These are phyloP conservation scores for Pantherophis vulpinus DNA, from an alignment of 2,797 vertebrate species.

Conservation along the genomic window DNA sequence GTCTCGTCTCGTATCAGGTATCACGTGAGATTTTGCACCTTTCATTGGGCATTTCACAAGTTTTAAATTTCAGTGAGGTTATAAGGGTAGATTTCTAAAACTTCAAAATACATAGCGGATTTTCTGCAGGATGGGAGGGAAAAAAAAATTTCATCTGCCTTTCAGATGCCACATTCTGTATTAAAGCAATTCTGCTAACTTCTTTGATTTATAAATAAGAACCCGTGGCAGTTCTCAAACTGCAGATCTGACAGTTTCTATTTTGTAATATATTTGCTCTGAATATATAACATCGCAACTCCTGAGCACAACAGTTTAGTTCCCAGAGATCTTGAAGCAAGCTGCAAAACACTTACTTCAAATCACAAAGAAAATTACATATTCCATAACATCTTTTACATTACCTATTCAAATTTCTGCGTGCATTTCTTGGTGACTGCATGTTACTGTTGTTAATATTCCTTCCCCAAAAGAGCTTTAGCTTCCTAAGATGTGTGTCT, in stretches of 20 bases:
- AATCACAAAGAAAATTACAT: not conserved
- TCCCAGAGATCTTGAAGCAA: not conserved
- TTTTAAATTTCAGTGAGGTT: not conserved
- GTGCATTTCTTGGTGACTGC: not conserved
- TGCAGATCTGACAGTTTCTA: not conserved
- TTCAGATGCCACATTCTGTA: not conserved
- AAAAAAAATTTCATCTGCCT: not conserved
- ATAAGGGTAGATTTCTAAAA: not conserved
- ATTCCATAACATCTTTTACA: not conserved
- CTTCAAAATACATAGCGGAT: not conserved
- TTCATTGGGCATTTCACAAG: not conserved
- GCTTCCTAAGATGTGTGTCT: not conserved
- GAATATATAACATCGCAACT: not conserved
- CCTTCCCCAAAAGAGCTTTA: not conserved
- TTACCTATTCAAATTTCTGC: not conserved
- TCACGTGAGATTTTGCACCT: not conserved
- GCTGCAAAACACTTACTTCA: not conserved
- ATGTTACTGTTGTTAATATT: not conserved
- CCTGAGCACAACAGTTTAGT: not conserved
- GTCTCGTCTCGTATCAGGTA: not conserved
- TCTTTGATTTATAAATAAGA: not conserved
- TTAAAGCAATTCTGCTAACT: not conserved
- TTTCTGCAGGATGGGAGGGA: not conserved
- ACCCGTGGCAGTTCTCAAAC: not conserved
- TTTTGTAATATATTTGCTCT: constrained; percentile 3